These are phyloP conservation scores for Morpho achilles DNA, from an alignment of 2,888 invertebrate species.

Conservation along the genomic window DNA sequence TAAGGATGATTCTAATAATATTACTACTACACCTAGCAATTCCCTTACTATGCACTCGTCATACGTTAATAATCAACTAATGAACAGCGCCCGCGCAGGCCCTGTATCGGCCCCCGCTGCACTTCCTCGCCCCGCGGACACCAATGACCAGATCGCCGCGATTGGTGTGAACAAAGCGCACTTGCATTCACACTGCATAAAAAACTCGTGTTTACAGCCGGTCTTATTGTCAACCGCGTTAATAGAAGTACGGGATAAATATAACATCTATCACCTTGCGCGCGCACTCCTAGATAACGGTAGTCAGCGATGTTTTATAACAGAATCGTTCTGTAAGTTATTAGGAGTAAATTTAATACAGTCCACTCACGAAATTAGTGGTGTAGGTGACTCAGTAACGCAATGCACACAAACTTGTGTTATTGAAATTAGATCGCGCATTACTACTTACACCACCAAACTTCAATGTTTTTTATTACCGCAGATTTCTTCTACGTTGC, in stretches of 20 bases:
- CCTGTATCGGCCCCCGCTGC: not conserved
- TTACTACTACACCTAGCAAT: no score
- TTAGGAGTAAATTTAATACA: constrained; percentile 2
- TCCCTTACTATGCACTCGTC: not conserved
- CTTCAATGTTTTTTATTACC: constrained; percentile 1
- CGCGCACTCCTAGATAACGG: constrained; percentile 6
- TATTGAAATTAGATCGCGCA: not conserved
- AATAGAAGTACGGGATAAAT: not conserved
- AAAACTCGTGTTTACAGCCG: not conserved
- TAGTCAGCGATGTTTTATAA: constrained; percentile 10
- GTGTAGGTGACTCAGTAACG: constrained; percentile 4
- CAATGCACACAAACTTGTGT: not conserved
- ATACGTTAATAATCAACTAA: not conserved
- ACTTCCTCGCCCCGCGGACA: not conserved
- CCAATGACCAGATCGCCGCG: not conserved
- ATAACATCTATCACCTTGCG: not conserved
- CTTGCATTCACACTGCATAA: not conserved
- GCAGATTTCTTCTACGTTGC: not conserved
- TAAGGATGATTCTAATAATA: not conserved
- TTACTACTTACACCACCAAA: not conserved
- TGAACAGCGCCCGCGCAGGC: not conserved
- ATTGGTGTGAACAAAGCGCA: not conserved
- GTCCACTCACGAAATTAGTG: constrained; percentile 12
- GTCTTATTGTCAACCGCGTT: constrained; percentile 1
- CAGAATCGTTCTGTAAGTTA: not conserved